Base-by-base conservation (phyloP, 2,888 invertebrate species). In the Noctua fimbriata region DNA sequence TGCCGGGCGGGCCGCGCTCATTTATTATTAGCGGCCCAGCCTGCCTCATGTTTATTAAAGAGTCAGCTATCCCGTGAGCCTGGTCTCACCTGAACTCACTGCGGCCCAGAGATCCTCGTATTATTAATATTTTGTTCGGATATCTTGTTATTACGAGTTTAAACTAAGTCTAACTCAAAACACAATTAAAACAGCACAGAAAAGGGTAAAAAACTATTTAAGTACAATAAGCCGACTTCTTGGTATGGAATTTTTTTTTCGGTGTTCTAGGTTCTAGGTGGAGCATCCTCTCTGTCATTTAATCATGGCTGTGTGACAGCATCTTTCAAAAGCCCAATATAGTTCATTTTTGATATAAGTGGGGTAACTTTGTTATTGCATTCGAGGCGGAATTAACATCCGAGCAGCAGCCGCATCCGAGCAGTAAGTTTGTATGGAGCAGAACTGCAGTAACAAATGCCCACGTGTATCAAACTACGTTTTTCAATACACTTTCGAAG, bases 41-140 rank as follows among this genome's bases (percentile, higher is more conserved):
- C 90, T 89, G 83, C 89, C 92, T 94, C 94, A 94, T 94, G 94
- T 94, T 93, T 94, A 94, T 94, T 93, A 93, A 94, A 93, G 92
- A 93, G 92, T 87, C 87, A 82, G 89, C 91, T 89, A 90, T 90
- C 92, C 92, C 91, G 89, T 89, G 91, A 87, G 88, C 79, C 87
- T 88, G 89, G 88, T 89, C 92, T 91, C 93, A 93, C 93, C 93
- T 93, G 92, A 91, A 90, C 90, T 88, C 89, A 87, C 87, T 84
- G 86, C 87, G 88, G 86, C 83, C 76, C 85, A 85, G 74, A 87
- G 87, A 85, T 86, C 89, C 82, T 83, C 87, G 88, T 89, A 90
- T 90, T 91, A 91, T 90, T 89, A 88, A 91, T 91, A 91, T 90
- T 89, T 90, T 82, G 83, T 87, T 78, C 67, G 75, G 77, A 75